Base-by-base conservation (phyloP, 2,797 vertebrate genomes). In the Oophaga sylvatica region DNA sequence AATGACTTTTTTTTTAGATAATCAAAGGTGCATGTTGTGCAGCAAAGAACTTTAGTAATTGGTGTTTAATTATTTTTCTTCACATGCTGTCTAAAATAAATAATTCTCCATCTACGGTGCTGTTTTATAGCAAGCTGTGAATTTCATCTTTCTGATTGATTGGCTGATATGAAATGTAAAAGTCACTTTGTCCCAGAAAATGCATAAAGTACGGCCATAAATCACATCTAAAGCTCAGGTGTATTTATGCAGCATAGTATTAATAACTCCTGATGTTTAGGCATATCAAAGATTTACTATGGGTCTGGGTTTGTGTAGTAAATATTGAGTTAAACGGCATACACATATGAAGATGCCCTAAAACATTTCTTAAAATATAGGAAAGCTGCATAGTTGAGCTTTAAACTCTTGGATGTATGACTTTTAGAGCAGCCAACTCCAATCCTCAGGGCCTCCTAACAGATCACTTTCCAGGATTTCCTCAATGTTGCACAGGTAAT, bases 91-190 rank as follows among this genome's bases (percentile, higher is more conserved):
- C 16, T 31, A 31, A 31, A 60, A 73, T 31, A 79, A 79, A 59
- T 57, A 26, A n/a, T 77, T 60, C 6, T 80, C 5, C 11, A 15
- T 45, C 56, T 60, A 48, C 12, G 12, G 22, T 45, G 31, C 41
- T 75, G 19, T 84, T 84, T 84, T 84, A 63, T 84, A 62, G 75
- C 82, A 76, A 76, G 73, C 82, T 84, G 82, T 75, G 82, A 84
- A 75, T 62, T 62, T 62, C 19, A 41, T 75, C 70, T 84, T 76
- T 41, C 7, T 75, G 70, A 84, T 48, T 75, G 82, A 84, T 84
- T 62, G 41, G 68, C 20, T 76, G 56, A 45, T 73, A 84, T 75
- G 17, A 84, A 84, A 84, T 57, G 29, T 75, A 84, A 84, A 84
- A 73, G 56, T 73, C 56, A 83, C 57, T 17, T 41, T 63, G 57